These are phyloP conservation scores for Podiceps cristatus DNA, from an alignment of 2,113 vertebrate genomes.

Conservation along the genomic window DNA sequence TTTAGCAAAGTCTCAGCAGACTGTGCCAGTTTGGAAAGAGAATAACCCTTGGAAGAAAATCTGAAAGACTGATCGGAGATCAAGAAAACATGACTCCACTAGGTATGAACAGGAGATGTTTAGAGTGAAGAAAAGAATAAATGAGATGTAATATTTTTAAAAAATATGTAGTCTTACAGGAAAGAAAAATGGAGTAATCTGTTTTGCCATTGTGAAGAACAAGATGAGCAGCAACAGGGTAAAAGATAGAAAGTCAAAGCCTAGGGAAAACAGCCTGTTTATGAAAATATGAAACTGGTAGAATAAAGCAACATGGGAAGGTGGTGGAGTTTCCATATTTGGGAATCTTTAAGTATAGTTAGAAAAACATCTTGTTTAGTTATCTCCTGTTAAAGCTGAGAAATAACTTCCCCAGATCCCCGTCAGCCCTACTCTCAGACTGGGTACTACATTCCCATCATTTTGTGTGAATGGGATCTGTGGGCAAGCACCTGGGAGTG, in stretches of 20 bases:
- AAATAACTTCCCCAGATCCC: not conserved
- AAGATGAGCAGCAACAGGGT: not conserved
- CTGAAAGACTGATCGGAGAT: no score
- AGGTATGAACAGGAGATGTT: not conserved
- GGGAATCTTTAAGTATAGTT: not conserved
- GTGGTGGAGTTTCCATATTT: not conserved
- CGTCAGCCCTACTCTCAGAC: accelerated
- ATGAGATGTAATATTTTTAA: not conserved
- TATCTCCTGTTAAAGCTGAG: not conserved
- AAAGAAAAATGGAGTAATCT: not conserved
- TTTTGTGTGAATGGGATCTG: not conserved
- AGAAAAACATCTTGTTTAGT: not conserved
- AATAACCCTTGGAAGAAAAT: not conserved
- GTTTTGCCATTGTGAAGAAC: not conserved
- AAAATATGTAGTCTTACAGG: not conserved
- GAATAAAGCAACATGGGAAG: not conserved
- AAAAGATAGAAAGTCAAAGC: not conserved
- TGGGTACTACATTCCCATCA: accelerated
- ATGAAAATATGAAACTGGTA: not conserved
- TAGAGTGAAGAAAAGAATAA: not conserved
- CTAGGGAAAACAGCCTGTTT: not conserved
- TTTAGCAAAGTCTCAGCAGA: not conserved
- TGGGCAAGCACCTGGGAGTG: not conserved
- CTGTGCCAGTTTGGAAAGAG: not conserved
- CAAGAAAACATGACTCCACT: not conserved